Evolutionary conservation across 92 coral and sea anemone species (phyloP).

Genomic region (Parazoanthus atlanticus): DNA sequence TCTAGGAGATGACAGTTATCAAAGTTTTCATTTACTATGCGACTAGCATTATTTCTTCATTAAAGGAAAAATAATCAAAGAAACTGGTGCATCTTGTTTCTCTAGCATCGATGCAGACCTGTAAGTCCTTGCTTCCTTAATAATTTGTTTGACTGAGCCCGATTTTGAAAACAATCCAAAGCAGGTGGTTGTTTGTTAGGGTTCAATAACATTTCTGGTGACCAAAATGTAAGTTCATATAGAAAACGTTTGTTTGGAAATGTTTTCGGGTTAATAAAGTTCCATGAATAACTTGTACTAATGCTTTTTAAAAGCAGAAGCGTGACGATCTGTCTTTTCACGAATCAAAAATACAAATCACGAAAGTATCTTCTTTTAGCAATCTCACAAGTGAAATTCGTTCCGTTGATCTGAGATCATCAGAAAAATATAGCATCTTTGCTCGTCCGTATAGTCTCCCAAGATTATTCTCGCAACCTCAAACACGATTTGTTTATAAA

Average conservation of each 20-base stretch:
- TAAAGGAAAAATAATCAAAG: neutral
- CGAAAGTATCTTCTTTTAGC: neutral
- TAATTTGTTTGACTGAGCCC: neutral
- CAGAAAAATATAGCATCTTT: neutral
- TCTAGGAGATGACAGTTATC: no score
- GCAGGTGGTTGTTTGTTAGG: conserved; percentile 40
- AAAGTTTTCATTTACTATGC: neutral
- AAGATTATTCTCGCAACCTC: neutral
- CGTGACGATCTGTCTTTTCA: neutral
- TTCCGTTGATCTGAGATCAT: conserved; percentile 42
- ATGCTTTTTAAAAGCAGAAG: neutral
- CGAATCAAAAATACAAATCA: neutral
- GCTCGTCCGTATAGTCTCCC: neutral
- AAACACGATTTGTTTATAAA: neutral
- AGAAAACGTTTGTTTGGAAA: neutral
- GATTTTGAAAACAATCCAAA: neutral
- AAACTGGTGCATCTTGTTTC: neutral
- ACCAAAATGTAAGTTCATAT: neutral
- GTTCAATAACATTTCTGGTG: conserved; percentile 14
- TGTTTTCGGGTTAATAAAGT: neutral
- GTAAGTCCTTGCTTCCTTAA: neutral
- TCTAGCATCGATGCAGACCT: neutral
- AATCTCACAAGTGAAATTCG: neutral
- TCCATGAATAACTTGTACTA: neutral
- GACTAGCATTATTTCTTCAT: neutral